Percentiles rank a stretch among this genome's conserved stretches.
phyloP scores from a whole-genome alignment of 2,113 vertebrate genomes.

The Thryonomys swinderianus region DNA sequence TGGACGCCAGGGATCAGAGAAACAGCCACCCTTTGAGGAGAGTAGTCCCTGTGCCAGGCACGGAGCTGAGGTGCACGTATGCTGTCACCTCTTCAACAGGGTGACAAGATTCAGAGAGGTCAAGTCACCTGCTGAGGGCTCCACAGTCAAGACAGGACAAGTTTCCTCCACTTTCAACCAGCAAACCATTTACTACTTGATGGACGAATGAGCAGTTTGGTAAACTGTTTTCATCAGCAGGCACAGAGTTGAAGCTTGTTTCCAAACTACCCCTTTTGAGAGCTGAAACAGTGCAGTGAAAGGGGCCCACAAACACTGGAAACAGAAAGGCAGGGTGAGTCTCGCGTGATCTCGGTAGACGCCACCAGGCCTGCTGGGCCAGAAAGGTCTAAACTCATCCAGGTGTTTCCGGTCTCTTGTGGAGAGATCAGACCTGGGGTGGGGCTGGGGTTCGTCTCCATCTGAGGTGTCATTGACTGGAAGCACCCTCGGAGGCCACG shows the following conservation, averaged over 20 bases:
- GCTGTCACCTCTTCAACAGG: neutral
- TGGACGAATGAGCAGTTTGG: neutral
- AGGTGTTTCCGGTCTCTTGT: neutral
- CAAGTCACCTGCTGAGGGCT: neutral
- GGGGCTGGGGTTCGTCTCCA: neutral
- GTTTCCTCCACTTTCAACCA: neutral
- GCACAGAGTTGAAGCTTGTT: neutral
- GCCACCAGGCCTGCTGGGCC: neutral
- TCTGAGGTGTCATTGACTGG: neutral
- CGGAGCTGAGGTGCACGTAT: fast-evolving
- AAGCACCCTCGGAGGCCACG: neutral
- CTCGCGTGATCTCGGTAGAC: neutral
- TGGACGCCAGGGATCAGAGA: neutral
- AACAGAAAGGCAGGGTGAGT: neutral
- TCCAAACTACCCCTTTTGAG: neutral
- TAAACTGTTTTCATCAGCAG: neutral
- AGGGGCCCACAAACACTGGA: neutral
- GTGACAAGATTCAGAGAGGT: neutral
- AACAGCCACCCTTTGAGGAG: neutral
- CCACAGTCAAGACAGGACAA: neutral
- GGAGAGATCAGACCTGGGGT: neutral
- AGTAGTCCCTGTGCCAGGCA: neutral
- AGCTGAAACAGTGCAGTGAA: neutral
- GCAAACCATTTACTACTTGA: neutral
- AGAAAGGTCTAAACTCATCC: neutral